A percentile compares a stretch with the other conserved stretches of the same genome.
These are phyloP conservation scores for Sesamia nonagrioides DNA, from an alignment of 1,140 invertebrate species.

Conservation along the genomic window DNA sequence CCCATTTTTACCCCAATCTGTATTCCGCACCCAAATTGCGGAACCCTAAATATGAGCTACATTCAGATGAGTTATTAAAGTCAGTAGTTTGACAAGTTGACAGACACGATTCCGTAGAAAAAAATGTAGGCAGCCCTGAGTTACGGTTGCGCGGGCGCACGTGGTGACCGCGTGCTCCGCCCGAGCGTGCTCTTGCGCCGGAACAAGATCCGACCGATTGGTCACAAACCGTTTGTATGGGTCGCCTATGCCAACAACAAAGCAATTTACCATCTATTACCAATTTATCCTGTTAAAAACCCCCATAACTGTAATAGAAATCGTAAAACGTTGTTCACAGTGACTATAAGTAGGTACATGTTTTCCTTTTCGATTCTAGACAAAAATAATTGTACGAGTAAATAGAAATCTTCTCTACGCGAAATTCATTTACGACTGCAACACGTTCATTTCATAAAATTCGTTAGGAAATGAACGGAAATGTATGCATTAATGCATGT, in stretches of 20 bases:
- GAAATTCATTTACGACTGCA: neutral
- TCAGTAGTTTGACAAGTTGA: conserved; percentile 12
- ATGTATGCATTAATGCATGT: conserved; percentile 2
- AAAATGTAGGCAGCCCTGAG: conserved; percentile 20
- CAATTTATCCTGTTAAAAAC: conserved; percentile 12
- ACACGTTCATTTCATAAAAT: conserved; percentile 1
- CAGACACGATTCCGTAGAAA: neutral
- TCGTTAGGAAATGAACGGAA: conserved; percentile 28
- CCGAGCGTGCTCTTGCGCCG: neutral
- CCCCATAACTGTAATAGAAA: neutral
- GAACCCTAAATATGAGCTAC: neutral
- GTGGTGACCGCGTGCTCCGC: conserved; percentile 30
- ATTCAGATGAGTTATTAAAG: neutral
- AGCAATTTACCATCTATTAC: conserved; percentile 16
- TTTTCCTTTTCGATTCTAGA: neutral
- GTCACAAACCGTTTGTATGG: neutral
- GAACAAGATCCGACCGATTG: conserved; percentile 32
- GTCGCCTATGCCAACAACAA: neutral
- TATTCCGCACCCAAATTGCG: too few relatives aligned
- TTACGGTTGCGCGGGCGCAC: neutral
- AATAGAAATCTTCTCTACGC: neutral
- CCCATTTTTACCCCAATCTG: too few relatives aligned
- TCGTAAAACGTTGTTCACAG: neutral
- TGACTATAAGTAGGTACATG: too few relatives aligned
- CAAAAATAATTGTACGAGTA: neutral